A percentile compares a stretch with the other conserved stretches of the same genome.
These are phyloP conservation scores for Axea sp. DNA, from an alignment of 2,888 invertebrate species.

Conservation along the genomic window DNA sequence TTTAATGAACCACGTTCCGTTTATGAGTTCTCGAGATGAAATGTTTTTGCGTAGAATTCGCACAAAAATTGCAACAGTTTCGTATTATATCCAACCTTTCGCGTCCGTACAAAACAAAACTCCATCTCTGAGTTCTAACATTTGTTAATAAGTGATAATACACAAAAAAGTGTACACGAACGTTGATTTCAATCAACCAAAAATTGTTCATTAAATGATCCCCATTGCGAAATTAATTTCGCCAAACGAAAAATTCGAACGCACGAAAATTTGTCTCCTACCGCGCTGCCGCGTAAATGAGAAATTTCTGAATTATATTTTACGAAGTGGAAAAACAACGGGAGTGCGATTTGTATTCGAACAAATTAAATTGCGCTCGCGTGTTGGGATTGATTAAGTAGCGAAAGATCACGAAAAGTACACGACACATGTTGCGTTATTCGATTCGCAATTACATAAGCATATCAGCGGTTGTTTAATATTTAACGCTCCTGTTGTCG, in stretches of 20 bases:
- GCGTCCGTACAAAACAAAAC: conserved; percentile 28
- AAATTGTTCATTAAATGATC: conserved; percentile 1
- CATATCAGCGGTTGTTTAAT: conserved; percentile 26
- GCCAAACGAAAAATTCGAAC: too few species aligned
- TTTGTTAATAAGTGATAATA: conserved; percentile 9
- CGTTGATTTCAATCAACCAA: not conserved
- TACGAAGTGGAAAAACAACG: not conserved
- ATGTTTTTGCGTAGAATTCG: conserved; percentile 25
- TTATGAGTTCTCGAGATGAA: conserved; percentile 33
- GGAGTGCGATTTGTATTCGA: conserved; percentile 5
- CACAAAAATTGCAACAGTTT: conserved; percentile 11
- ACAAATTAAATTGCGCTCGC: conserved; percentile 13
- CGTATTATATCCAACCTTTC: conserved; percentile 8
- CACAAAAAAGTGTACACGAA: not conserved
- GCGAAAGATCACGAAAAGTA: not conserved
- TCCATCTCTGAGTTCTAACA: conserved; percentile 5
- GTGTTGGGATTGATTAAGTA: conserved; percentile 24
- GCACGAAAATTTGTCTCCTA: too few species aligned
- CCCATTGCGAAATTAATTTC: not conserved
- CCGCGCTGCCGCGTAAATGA: too few species aligned
- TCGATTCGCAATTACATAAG: conserved; percentile 29
- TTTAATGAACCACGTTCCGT: conserved; percentile 21
- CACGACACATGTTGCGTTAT: conserved; percentile 36
- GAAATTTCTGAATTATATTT: too few species aligned
- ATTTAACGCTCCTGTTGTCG: conserved; percentile 17